Evolutionary conservation across 1,140 invertebrate species (phyloP), one percentile per base, ranked within the genome.

Genomic region (Drosophila burlai): DNA sequence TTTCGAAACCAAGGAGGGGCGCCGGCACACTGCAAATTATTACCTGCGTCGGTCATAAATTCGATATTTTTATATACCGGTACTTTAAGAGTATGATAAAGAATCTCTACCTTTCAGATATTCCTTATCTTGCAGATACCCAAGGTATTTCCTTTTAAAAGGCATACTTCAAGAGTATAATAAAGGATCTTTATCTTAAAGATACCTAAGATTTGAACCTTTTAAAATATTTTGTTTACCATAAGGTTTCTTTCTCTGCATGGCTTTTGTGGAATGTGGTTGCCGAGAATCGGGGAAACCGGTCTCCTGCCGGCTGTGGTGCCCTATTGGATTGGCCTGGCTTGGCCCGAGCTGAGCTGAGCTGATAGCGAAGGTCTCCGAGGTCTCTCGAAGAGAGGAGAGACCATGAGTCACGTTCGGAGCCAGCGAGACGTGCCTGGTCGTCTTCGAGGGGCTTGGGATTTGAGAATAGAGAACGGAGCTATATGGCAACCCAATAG

Each of bases 361-460:
- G 63, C 40, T 18, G 67, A 68, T 71, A 68, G 67, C 67, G 67
- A 73, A 73, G 69, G 69, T 73, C 67, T 73, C 11, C 15, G 29
- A 46, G 69, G 36, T 59, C 68, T 59, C 54, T 60, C 40, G 16
- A 24, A 36, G 24, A 46, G 31, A 45, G 67, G 63, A 42, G 34
- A 6, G 4, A 15, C 43, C 11, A 45, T 74, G 71, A 74, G 71
- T 74, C 71, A 74, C 71, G 71, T 74, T 73, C 68, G 31, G n/a
- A 69, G 43, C 29, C 52, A 72, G 66, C 47, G 38, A 69, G 66
- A 71, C 67, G 67, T 71, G 67, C 67, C 45, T 61, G 54, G 11
- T 50, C 4, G 69, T 42, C 52, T 58, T 71, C 42, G 21, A 31
- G 43, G 18, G 43, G 13, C 6, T 42, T 47, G 45, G 43, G 52